Percentiles rank a stretch among this genome's conserved stretches.
phyloP scores from a whole-genome alignment of 92 coral and sea anemone species.

The Phenganax marumi region DNA sequence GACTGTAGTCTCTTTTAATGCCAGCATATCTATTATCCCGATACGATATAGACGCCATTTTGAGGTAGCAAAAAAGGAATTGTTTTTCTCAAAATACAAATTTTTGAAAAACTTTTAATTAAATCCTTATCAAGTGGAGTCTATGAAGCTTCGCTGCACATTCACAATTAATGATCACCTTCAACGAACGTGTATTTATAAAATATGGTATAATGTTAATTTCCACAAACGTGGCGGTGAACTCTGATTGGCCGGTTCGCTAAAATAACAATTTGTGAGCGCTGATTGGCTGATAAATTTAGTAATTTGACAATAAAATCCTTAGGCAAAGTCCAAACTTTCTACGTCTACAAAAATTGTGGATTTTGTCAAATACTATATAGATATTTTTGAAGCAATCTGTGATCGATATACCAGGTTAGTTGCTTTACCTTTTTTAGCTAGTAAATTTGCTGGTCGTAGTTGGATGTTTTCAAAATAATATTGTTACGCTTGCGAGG shows the following conservation, averaged over 20 bases:
- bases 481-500: neutral
- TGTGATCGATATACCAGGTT: neutral
- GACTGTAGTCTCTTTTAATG: conserved; percentile 75
- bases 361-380: neutral
- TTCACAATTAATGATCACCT: neutral
- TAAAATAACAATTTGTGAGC: neutral
- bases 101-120: too few species aligned
- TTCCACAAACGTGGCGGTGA: neutral
- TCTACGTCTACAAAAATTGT: neutral
- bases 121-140: too few species aligned
- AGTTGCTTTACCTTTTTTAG: neutral
- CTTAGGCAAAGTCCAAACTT: neutral
- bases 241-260: conserved; percentile 1
- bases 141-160: neutral
- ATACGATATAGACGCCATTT: conserved; percentile 29
- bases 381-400: neutral
- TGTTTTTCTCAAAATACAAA: too few species aligned
- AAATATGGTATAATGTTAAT: neutral
- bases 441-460: neutral
- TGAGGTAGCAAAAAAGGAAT: neutral
- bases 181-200: neutral
- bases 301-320: neutral
- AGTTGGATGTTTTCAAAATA: neutral
- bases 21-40: conserved; percentile 72
- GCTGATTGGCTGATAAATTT: conserved; percentile 18